Evolutionary conservation across 2,113 vertebrate genomes (phyloP), one percentile per base, ranked within the genome.

Genomic region (Malurus cyaneus): DNA sequence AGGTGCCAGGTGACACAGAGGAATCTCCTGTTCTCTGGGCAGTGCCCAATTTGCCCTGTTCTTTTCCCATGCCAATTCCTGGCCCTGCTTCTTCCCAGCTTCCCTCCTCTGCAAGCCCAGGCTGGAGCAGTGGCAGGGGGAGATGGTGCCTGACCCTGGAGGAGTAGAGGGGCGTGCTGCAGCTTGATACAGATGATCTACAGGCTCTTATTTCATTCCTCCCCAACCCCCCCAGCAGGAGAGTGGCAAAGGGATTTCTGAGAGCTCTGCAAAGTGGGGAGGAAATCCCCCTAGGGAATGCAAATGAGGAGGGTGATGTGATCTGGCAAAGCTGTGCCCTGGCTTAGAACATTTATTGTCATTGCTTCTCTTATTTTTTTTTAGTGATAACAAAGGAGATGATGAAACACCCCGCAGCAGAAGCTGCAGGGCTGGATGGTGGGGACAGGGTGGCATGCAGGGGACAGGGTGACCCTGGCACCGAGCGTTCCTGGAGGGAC

Each of bases 101-200:
- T 39, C 52, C 25, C 66, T 42, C 29, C 41, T n/a, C 47, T 31
- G 56, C 46, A 29, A 56, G 32, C 28, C n/a, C 0, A 0, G n/a
- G 73, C 46, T 3, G 14, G 52, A 47, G 3, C 5, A 12, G 29
- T 24, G 0, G 0, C 4, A 1, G 28, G 18, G 42, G 46, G 13
- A 54, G 47, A 23, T 26, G 29, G 26, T 70, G 29, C 0, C 1
- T 49, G 84, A 67, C 21, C 20, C 14, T 0, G 0, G 64, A 73
- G 42, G 42, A 46, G 60, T 8, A 14, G 47, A 77, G 54, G 62
- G 69, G n/a, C 2, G 2, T 65, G 50, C 42, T 85, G 67, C 74
- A 57, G 50, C 67, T 65, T 39, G 62, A 36, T 34, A 44, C 26
- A 47, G 36, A 80, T 69, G 36, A 19, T 61, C 18, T 34, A 12